These are phyloP conservation scores for Iguana delicatissima DNA, from an alignment of 2,797 vertebrate genomes.

Conservation along the genomic window DNA sequence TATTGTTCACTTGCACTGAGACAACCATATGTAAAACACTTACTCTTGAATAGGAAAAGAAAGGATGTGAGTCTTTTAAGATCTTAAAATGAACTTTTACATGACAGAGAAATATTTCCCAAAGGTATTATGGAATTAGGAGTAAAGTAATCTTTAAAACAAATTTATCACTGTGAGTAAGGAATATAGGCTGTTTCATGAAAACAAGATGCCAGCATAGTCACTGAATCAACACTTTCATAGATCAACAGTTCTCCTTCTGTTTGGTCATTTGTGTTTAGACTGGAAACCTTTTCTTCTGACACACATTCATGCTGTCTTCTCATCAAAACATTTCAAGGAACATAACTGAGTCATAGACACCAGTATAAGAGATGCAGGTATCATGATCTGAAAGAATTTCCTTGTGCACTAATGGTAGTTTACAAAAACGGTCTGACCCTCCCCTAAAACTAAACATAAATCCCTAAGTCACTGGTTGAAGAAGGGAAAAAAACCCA, in stretches of 20 bases:
- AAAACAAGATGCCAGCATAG: conserved; percentile 57
- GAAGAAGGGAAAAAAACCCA: conserved; percentile 50
- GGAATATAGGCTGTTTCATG: conserved; percentile 60
- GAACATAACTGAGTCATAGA: conserved; percentile 75
- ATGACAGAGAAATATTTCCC: not conserved
- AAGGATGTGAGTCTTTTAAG: not conserved
- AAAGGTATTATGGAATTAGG: conserved; percentile 6
- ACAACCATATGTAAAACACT: fast-evolving
- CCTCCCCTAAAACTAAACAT: conserved; percentile 57
- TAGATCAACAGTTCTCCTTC: conserved; percentile 74
- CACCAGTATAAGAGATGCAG: conserved; percentile 67
- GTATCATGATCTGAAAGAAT: conserved; percentile 67
- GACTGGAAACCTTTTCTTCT: conserved; percentile 67
- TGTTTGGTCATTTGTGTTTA: conserved; percentile 74
- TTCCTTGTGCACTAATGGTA: conserved; percentile 37
- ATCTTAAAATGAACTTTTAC: not conserved
- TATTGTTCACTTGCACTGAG: conserved; percentile 4
- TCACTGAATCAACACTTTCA: conserved; percentile 78
- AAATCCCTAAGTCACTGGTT: conserved; percentile 38
- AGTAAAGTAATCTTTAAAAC: conserved; percentile 56
- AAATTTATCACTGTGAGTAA: conserved; percentile 74
- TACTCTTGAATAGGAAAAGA: not conserved
- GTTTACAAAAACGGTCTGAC: conserved; percentile 39
- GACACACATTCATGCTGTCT: conserved; percentile 65
- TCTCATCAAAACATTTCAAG: conserved; percentile 74